Base-by-base conservation (phyloP, 2,888 invertebrate species). In the Punctoribates punctum region DNA sequence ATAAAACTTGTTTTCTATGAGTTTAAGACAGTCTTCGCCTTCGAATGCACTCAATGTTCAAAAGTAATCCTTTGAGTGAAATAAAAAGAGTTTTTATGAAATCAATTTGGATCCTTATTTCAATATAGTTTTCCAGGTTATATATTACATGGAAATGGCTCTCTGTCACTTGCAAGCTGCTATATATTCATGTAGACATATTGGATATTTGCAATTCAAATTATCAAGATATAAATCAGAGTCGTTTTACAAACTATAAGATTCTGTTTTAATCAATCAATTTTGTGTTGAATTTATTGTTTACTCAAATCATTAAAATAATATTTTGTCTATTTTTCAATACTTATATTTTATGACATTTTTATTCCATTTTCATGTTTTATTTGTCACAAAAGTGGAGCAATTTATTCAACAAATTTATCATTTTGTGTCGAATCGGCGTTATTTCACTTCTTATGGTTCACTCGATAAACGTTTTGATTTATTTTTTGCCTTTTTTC, bases 341-440 rank as follows among this genome's bases (percentile, higher is more conserved):
- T 2, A 51, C 5, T 51, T 51, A 17, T 51, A 51, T 51, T 51
- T 51, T 51, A 17, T 20, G 2, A 20, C 51, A 51, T 9, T 20
- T n/a, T 51, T 51, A 20, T n/a, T 51, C 5, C n/a, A 51, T n/a
- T 51, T 51, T 2, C n/a, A 51, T 34, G 34, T 34, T 34, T 34
- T 34, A 34, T 34, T 51, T 51, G n/a, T 20, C 17, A 20, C n/a
- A 51, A 51, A 51, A 51, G 51, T 51, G n/a, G n/a, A 20, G 4
- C 51, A n/a, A 51, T 51, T 20, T 51, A 51, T 51, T 51, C 51
- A 51, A 51, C 51, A 51, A n/a, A 51, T 51, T 51, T 51, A 51
- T 51, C 17, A 51, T 51, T 51, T 51, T n/a, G 8, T 51, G 51
- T 20, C 51, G 51, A 51, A 51, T 51, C 51, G 51, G 20, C 51